phyloP scores from a whole-genome alignment of 2,797 vertebrate genomes.

The Coregonus sp. region DNA sequence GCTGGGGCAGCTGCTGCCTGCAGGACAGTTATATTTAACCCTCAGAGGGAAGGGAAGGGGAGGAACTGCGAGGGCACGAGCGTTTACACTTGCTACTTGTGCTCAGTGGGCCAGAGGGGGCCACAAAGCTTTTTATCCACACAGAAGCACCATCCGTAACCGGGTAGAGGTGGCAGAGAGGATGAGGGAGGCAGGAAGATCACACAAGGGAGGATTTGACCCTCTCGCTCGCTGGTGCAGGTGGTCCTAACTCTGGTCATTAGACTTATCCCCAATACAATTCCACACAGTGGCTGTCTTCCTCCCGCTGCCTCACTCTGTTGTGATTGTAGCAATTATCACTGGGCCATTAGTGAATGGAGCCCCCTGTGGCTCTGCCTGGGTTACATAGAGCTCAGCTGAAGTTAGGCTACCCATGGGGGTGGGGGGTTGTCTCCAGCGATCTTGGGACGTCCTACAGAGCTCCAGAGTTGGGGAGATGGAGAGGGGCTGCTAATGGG shows the following conservation, averaged over 20 bases:
- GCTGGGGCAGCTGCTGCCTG: constrained; percentile 72
- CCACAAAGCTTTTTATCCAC: constrained; percentile 74
- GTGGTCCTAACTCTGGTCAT: constrained; percentile 22
- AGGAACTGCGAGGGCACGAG: constrained; percentile 38
- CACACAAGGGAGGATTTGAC: background rate
- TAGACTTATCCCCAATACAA: constrained; percentile 39
- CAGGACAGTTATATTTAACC: constrained; percentile 75
- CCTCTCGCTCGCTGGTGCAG: background rate
- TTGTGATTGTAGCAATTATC: constrained; percentile 49
- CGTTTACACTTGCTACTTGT: constrained; percentile 79
- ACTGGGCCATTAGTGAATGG: background rate
- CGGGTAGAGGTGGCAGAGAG: constrained; percentile 47
- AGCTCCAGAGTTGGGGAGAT: constrained; percentile 32
- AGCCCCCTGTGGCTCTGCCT: constrained; percentile 25
- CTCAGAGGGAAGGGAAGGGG: constrained; percentile 51
- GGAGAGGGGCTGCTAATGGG: constrained; percentile 13
- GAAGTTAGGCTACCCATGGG: constrained; percentile 54
- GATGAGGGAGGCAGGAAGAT: background rate
- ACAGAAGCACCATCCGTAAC: constrained; percentile 66
- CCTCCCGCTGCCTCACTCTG: constrained; percentile 14
- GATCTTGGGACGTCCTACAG: constrained; percentile 67
- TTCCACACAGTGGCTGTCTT: constrained; percentile 19
- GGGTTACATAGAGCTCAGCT: background rate
- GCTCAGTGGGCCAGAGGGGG: constrained; percentile 52
- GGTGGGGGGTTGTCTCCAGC: constrained; percentile 53